These are phyloP conservation scores for Synchiropus splendidus DNA, from an alignment of 2,113 vertebrate species.

Conservation along the genomic window DNA sequence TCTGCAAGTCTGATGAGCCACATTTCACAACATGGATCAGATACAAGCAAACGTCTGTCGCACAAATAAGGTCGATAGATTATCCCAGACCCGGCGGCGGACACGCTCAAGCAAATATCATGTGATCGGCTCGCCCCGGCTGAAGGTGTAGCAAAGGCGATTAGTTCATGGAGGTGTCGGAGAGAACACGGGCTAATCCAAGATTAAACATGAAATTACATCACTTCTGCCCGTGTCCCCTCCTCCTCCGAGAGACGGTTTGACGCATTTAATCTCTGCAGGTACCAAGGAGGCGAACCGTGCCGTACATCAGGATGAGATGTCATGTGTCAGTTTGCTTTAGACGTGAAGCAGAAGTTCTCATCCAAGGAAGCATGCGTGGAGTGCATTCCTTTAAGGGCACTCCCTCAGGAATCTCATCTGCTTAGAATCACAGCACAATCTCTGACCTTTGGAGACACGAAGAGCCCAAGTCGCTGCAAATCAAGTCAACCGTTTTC, in stretches of 20 bases:
- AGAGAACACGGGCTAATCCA: slow-evolving; percentile 54
- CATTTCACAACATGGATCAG: slow-evolving; percentile 38
- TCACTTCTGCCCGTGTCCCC: slow-evolving; percentile 45
- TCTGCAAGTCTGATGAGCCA: slow-evolving; percentile 10
- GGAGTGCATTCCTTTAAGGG: slow-evolving; percentile 11
- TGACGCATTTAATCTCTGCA: slow-evolving; percentile 48
- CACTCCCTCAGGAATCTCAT: slow-evolving; percentile 1
- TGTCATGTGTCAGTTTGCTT: slow-evolving; percentile 19
- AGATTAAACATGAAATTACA: slow-evolving; percentile 52
- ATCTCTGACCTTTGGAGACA: slow-evolving; percentile 8
- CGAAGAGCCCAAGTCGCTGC: too few species aligned
- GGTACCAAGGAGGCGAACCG: slow-evolving; percentile 37
- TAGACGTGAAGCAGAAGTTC: slow-evolving; percentile 12
- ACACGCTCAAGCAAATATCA: slow-evolving; percentile 31
- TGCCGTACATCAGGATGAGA: slow-evolving; percentile 27
- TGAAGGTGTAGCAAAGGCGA: slow-evolving; percentile 51
- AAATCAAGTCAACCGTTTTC: too few species aligned
- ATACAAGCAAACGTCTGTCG: slow-evolving; percentile 9
- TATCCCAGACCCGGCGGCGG: slow-evolving; percentile 2
- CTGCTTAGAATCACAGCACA: not conserved
- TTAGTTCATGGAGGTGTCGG: slow-evolving; percentile 49
- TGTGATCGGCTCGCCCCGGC: slow-evolving; percentile 23
- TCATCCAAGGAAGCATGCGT: slow-evolving; percentile 10
- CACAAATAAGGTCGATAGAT: not conserved
- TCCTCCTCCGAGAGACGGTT: slow-evolving; percentile 47